These are phyloP conservation scores for Rhinopomastus cyanomelas DNA, from an alignment of 2,113 vertebrate genomes.

Conservation along the genomic window DNA sequence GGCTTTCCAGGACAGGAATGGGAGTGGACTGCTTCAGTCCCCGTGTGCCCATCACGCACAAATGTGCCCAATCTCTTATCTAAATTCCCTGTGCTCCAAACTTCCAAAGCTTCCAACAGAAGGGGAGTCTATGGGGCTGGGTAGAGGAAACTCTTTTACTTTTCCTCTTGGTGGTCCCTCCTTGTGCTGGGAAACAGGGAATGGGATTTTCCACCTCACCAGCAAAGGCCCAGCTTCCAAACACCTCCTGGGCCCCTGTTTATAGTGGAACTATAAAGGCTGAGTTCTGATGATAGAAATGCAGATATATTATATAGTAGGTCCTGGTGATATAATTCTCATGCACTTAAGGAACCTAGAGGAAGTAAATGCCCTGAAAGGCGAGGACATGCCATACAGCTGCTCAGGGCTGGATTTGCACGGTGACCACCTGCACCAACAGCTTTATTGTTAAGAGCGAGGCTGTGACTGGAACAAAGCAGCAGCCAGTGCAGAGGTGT, in stretches of 20 bases:
- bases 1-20: not conserved
- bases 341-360: not conserved
- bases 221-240: not conserved
- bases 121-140: not conserved
- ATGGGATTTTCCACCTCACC: not conserved
- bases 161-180: not conserved
- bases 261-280: not conserved
- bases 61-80: not conserved
- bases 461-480: not conserved
- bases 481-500: not conserved
- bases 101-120: not conserved
- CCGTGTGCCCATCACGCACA: accelerated
- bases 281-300: not conserved
- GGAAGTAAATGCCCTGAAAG: not conserved
- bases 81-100: not conserved
- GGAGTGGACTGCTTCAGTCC: accelerated
- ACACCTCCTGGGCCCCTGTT: accelerated
- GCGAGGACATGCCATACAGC: accelerated
- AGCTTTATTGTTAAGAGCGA: not conserved
- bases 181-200: not conserved
- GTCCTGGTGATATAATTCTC: not conserved
- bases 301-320: not conserved
- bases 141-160: not conserved
- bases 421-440: accelerated
- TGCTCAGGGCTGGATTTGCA: not conserved